Evolutionary conservation across 2,113 vertebrate genomes (phyloP).

Genomic region (Pseudorhombus dupliciocellatus): DNA sequence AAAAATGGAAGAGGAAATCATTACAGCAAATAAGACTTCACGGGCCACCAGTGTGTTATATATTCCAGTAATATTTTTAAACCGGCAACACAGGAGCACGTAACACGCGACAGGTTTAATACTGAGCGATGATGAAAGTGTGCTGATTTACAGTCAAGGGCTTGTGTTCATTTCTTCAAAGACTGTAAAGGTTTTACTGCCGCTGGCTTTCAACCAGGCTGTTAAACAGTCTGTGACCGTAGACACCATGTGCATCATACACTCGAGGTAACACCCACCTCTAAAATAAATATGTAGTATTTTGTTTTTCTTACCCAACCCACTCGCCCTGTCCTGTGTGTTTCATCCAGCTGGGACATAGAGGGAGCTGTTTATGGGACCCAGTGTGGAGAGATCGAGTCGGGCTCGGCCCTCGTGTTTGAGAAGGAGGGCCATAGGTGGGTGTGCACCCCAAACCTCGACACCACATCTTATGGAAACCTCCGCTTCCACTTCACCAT

Average conservation of each 20-base stretch:
- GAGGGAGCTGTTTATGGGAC: conserved; percentile 87
- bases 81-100: not conserved
- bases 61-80: not conserved
- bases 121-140: not conserved
- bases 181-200: not conserved
- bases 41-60: not conserved
- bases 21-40: not conserved
- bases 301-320: conserved; percentile 7
- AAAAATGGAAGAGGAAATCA: not conserved
- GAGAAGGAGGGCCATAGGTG: conserved; percentile 89
- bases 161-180: not conserved
- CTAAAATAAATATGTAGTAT: not conserved
- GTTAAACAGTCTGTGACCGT: not conserved
- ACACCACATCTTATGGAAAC: conserved; percentile 93
- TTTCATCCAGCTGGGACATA: conserved; percentile 88
- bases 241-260: not conserved
- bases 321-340: conserved; percentile 3
- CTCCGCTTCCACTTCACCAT: conserved; percentile 94
- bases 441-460: conserved; percentile 93
- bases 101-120: not conserved
- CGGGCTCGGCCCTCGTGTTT: conserved; percentile 90
- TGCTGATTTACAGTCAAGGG: not conserved
- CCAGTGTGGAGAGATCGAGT: conserved; percentile 93
- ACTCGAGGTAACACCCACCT: not conserved
- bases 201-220: no score